These are phyloP conservation scores for Sinocyclocheilus grahami DNA, from an alignment of 2,113 vertebrate species.

Conservation along the genomic window DNA sequence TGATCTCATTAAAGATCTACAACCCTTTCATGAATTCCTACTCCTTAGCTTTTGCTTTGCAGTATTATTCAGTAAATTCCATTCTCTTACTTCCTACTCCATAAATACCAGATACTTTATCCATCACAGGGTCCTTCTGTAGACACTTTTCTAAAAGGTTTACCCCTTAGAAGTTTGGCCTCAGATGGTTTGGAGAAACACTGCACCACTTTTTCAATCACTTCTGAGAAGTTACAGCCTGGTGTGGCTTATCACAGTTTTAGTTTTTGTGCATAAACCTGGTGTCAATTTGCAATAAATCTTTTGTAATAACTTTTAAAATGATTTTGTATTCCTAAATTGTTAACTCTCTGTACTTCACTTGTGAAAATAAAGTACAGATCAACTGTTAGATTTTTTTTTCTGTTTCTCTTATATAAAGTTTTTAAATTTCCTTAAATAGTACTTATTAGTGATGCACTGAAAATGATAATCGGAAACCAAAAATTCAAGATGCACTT, in stretches of 20 bases:
- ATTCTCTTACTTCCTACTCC: background rate
- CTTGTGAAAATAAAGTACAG: slow-evolving; percentile 39
- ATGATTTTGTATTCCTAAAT: slow-evolving; percentile 42
- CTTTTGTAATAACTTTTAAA: slow-evolving; percentile 74
- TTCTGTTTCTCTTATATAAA: background rate
- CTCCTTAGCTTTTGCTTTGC: slow-evolving; percentile 23
- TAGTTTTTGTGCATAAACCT: slow-evolving; percentile 55
- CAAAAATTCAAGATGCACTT: too few species aligned
- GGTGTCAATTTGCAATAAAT: slow-evolving; percentile 72
- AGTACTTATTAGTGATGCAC: background rate
- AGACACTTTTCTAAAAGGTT: slow-evolving; percentile 22
- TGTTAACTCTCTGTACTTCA: slow-evolving; percentile 24
- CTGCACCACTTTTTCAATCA: slow-evolving; percentile 16
- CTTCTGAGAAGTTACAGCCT: background rate
- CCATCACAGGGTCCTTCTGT: background rate
- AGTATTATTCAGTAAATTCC: slow-evolving; percentile 8
- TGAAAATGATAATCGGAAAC: background rate
- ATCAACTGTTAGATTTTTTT: background rate
- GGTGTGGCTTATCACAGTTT: slow-evolving; percentile 36
- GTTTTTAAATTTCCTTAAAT: background rate
- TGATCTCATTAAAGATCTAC: background rate
- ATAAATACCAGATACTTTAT: background rate
- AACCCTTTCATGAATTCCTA: slow-evolving; percentile 20
- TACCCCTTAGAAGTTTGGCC: background rate
- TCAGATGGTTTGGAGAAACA: slow-evolving; percentile 1